phyloP scores from a whole-genome alignment of 2,888 invertebrate species.

The Dasysyrphus tricinctus region DNA sequence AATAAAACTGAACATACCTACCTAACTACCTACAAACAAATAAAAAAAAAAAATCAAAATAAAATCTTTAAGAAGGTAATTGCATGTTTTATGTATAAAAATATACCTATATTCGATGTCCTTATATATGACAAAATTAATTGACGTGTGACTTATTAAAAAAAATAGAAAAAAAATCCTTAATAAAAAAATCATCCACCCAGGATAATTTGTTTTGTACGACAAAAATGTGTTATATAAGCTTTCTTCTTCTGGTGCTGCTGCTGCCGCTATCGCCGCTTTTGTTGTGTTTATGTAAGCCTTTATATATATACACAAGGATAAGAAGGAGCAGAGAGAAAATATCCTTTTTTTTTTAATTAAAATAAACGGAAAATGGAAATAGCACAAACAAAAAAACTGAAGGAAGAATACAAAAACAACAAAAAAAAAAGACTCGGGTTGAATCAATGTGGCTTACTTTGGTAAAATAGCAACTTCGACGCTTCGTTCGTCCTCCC shows the following conservation, averaged over 20 bases:
- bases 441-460: slow-evolving; percentile 73
- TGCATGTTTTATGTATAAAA: slow-evolving; percentile 34
- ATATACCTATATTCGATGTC: slow-evolving; percentile 1
- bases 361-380: slow-evolving; percentile 74
- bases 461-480: slow-evolving; percentile 57
- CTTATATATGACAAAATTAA: slow-evolving; percentile 52
- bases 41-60: slow-evolving; percentile 26
- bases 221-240: slow-evolving; percentile 74
- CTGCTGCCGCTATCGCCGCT: slow-evolving; percentile 46
- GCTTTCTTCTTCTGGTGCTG: slow-evolving; percentile 65
- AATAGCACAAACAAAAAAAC: slow-evolving; percentile 49
- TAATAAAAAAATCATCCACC: slow-evolving; percentile 27
- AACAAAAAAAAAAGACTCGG: slow-evolving; percentile 37
- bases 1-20: slow-evolving; percentile 49
- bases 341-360: slow-evolving; percentile 70
- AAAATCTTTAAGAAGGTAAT: slow-evolving; percentile 58
- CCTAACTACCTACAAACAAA: not conserved
- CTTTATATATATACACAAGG: slow-evolving; percentile 46
- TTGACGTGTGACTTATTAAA: slow-evolving; percentile 56
- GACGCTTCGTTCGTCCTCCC: not conserved
- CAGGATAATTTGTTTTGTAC: slow-evolving; percentile 66
- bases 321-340: slow-evolving; percentile 59
- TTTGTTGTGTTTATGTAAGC: slow-evolving; percentile 59
- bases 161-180: slow-evolving; percentile 7
- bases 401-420: not conserved